These are phyloP conservation scores for Nannobrachium achirus DNA, from an alignment of 2,113 vertebrate genomes.

Conservation along the genomic window DNA sequence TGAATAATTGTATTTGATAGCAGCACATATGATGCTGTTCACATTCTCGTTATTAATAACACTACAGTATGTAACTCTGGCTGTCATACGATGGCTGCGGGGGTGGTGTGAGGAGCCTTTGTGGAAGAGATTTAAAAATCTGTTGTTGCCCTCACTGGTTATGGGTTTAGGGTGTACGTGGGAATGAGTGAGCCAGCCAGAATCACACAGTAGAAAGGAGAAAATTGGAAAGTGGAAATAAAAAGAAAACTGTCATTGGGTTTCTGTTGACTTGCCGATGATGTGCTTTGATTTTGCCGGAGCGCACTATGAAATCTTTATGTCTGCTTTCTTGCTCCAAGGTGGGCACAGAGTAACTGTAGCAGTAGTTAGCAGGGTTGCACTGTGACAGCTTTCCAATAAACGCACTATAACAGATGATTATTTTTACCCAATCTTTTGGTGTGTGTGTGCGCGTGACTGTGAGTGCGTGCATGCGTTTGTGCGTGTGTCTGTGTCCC, in stretches of 20 bases:
- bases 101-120: conserved; percentile 18
- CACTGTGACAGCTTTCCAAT: conserved; percentile 30
- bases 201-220: not conserved
- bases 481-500: not conserved
- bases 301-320: conserved; percentile 56
- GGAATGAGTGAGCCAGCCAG: conserved; percentile 26
- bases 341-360: conserved; percentile 10
- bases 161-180: conserved; percentile 33
- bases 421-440: conserved; percentile 10
- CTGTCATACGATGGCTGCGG: conserved; percentile 2
- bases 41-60: conserved; percentile 9
- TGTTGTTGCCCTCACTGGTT: conserved; percentile 20
- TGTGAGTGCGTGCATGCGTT: too few relatives aligned
- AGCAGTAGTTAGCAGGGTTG: conserved; percentile 13
- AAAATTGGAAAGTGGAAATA: conserved; percentile 33
- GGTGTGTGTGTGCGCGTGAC: not conserved
- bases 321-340: conserved; percentile 33
- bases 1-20: too few relatives aligned
- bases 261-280: conserved; percentile 58
- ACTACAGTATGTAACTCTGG: conserved; percentile 12
- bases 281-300: conserved; percentile 52
- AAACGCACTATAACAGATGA: conserved; percentile 29
- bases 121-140: conserved; percentile 17
- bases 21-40: not conserved
- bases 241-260: conserved; percentile 50